Conservation (phyloP, 1,140 invertebrate species). For the Bombus superbus region DNA sequence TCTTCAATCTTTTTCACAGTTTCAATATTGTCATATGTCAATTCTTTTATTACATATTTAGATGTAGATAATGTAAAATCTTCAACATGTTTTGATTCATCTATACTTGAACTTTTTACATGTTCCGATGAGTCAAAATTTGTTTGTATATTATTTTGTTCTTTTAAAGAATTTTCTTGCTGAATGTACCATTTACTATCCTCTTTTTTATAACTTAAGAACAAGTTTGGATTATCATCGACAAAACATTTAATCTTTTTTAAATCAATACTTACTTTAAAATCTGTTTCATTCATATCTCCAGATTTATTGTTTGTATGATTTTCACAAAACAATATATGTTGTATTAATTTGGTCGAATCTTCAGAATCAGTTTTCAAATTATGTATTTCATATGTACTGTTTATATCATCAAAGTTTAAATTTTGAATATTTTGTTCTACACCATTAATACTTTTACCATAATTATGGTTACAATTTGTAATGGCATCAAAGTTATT, state of each 20-base stretch:
- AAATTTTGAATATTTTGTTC: not conserved
- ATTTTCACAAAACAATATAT: not conserved
- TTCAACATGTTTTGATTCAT: not conserved
- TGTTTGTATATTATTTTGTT: not conserved
- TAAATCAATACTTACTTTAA: conserved; percentile 78
- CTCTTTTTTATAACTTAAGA: conserved; percentile 55
- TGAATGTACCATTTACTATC: not conserved
- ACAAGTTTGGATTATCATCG: conserved; percentile 65
- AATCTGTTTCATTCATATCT: conserved; percentile 27
- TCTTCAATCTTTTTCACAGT: not conserved
- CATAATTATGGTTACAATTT: not conserved
- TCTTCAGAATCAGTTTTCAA: not conserved
- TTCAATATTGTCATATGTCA: not conserved
- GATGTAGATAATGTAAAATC: not conserved
- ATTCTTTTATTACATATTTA: not conserved
- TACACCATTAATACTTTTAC: not conserved
- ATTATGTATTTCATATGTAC: conserved; percentile 33
- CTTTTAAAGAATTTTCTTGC: not conserved
- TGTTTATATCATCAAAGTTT: not conserved
- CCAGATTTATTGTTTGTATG: not conserved
- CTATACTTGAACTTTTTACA: not conserved
- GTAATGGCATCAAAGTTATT: not conserved
- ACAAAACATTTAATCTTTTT: conserved; percentile 73
- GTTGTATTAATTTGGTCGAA: conserved; percentile 1
- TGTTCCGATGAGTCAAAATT: not conserved